These are phyloP conservation scores for Drymodes brunneopygia DNA, from an alignment of 2,113 vertebrate genomes.

Conservation along the genomic window DNA sequence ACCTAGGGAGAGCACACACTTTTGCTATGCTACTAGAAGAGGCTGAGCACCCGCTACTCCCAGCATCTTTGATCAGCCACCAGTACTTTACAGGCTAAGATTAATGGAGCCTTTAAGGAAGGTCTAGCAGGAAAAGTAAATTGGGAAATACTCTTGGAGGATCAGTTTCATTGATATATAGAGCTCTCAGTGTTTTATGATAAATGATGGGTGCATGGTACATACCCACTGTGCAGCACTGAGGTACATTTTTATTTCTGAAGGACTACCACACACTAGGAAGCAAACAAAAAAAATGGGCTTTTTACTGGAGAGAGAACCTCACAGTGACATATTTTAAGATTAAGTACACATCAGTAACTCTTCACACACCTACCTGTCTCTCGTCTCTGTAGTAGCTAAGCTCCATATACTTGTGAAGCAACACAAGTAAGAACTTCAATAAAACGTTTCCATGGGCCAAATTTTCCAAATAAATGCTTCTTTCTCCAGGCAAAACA, in stretches of 20 bases:
- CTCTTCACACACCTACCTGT: background rate
- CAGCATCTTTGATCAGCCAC: background rate
- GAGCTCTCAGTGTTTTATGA: background rate
- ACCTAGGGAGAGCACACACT: background rate
- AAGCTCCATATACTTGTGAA: background rate
- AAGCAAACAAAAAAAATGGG: accelerated
- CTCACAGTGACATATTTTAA: background rate
- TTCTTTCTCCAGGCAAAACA: background rate
- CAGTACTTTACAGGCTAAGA: background rate
- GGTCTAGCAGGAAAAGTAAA: background rate
- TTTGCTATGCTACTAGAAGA: background rate
- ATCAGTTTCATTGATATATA: background rate
- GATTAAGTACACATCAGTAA: background rate
- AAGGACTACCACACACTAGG: background rate
- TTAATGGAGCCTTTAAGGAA: background rate
- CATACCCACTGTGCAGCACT: background rate
- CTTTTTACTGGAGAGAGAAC: background rate
- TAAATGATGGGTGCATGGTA: accelerated
- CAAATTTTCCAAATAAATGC: background rate
- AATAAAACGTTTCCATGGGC: background rate
- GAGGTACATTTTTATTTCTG: background rate
- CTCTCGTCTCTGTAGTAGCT: background rate
- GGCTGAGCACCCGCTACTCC: background rate
- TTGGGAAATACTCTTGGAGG: background rate
- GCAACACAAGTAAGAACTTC: background rate